A percentile compares a stretch with the other conserved stretches of the same genome.
phyloP scores from a whole-genome alignment of 2,888 invertebrate species.

The Tipula unca region DNA sequence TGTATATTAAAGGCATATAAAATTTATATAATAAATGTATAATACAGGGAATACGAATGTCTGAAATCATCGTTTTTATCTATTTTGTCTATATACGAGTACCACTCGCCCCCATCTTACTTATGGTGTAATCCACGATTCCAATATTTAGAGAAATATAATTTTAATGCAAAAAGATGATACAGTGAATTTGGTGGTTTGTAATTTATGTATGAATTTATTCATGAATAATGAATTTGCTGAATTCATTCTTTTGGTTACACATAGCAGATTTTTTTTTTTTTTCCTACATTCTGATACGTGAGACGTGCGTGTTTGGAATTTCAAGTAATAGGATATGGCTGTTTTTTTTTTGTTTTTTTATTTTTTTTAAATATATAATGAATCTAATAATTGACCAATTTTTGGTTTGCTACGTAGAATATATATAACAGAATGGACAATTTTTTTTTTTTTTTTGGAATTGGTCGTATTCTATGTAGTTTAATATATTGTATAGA shows the following conservation, averaged over 20 bases:
- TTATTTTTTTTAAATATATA: not conserved
- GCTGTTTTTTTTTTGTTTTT: not conserved
- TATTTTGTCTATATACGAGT: not conserved
- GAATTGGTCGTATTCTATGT: not conserved
- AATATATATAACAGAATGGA: not conserved
- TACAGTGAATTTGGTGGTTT: conserved; percentile 8
- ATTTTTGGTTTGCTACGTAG: not conserved
- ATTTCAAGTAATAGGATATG: not conserved
- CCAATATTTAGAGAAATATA: not conserved
- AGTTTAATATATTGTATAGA: not conserved
- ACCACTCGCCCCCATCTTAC: not conserved
- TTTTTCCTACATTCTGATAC: not conserved
- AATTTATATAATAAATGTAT: not conserved
- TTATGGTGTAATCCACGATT: not conserved
- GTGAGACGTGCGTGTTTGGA: not conserved
- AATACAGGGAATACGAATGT: not conserved
- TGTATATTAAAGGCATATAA: too few species aligned
- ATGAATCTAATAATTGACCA: not conserved
- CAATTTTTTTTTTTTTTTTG: not conserved
- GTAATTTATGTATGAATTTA: not conserved
- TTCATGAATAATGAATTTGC: conserved; percentile 4
- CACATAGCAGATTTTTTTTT: not conserved
- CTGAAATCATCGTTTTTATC: not conserved
- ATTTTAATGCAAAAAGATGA: not conserved
- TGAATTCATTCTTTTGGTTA: not conserved